These are phyloP conservation scores for Drosophila nr. medialis DNA, from an alignment of 2,888 invertebrate species.

Conservation along the genomic window DNA sequence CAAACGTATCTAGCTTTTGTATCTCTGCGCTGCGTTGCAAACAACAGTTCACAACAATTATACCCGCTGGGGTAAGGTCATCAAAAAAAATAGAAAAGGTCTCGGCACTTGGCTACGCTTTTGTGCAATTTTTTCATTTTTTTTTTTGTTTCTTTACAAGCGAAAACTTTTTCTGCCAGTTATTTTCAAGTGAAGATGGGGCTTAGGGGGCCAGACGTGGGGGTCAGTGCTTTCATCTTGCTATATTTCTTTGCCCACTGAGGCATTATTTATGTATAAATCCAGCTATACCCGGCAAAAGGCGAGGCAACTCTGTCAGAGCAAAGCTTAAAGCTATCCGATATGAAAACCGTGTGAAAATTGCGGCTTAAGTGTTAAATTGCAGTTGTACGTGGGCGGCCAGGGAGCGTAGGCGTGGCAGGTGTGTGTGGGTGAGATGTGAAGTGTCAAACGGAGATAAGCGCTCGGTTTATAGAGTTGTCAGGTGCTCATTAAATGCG, in stretches of 20 bases:
- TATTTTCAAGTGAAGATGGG: constrained; percentile 24
- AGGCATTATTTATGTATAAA: constrained; percentile 48
- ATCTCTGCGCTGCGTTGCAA: constrained; percentile 14
- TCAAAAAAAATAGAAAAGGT: constrained; percentile 5
- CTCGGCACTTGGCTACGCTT: constrained; percentile 33
- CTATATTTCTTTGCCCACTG: constrained; percentile 30
- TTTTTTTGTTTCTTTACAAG: constrained; percentile 24
- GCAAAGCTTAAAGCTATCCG: constrained; percentile 66
- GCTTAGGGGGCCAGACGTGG: constrained; percentile 2
- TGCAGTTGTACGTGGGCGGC: constrained; percentile 16
- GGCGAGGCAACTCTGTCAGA: constrained; percentile 18
- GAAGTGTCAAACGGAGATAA: constrained; percentile 58
- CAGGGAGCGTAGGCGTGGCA: neutral
- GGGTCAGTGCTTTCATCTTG: constrained; percentile 57
- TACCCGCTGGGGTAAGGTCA: constrained; percentile 39
- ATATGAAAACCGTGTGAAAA: constrained; percentile 71
- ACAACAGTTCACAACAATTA: constrained; percentile 28
- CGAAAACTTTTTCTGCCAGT: constrained; percentile 51
- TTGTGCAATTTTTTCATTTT: constrained; percentile 52
- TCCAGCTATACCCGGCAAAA: constrained; percentile 2
- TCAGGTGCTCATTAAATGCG: constrained; percentile 70
- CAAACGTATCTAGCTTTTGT: neutral
- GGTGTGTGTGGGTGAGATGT: constrained; percentile 12
- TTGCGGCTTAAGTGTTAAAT: constrained; percentile 47
- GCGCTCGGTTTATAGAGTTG: constrained; percentile 72